These are phyloP conservation scores for Coleophora deauratella DNA, from an alignment of 2,888 invertebrate species.

Conservation along the genomic window DNA sequence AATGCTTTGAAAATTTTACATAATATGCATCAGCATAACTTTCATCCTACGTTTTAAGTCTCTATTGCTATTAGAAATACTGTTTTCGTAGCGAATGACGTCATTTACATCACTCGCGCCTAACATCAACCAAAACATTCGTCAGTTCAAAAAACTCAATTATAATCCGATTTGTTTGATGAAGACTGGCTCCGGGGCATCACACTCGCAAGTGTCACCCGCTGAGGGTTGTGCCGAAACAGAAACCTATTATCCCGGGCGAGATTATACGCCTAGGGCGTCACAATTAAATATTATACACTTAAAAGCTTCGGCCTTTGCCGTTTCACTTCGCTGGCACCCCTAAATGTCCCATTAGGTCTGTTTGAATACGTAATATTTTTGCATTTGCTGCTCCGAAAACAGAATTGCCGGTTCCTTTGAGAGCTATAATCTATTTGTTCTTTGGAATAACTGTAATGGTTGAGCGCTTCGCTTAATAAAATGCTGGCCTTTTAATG, in stretches of 20 bases:
- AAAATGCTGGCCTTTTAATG: slow-evolving; percentile 54
- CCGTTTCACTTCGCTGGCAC: slow-evolving; percentile 73
- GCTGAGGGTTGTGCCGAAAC: slow-evolving; percentile 69
- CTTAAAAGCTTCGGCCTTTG: slow-evolving; percentile 75
- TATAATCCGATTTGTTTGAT: slow-evolving; percentile 70
- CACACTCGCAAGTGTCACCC: slow-evolving; percentile 67
- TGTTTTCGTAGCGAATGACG: too few species aligned
- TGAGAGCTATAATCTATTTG: slow-evolving; percentile 73
- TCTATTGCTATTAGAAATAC: too few species aligned
- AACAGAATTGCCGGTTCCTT: slow-evolving; percentile 71
- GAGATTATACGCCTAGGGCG: slow-evolving; percentile 76
- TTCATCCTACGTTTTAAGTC: too few species aligned
- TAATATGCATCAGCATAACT: too few species aligned
- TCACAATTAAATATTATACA: slow-evolving; percentile 76
- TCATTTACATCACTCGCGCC: too few species aligned
- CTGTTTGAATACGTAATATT: slow-evolving; percentile 75
- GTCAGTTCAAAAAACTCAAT: slow-evolving; percentile 61
- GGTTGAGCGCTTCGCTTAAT: slow-evolving; percentile 62
- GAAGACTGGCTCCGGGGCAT: slow-evolving; percentile 60
- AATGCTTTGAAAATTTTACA: too few species aligned
- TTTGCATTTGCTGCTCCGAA: slow-evolving; percentile 72
- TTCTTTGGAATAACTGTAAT: slow-evolving; percentile 71
- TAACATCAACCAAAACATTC: slow-evolving; percentile 32
- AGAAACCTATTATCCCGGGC: slow-evolving; percentile 75
- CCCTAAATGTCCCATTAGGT: slow-evolving; percentile 75